Evolutionary conservation across 2,797 vertebrate species (phyloP), one percentile per base, ranked within the genome.

Genomic region (Poecilia wingei): DNA sequence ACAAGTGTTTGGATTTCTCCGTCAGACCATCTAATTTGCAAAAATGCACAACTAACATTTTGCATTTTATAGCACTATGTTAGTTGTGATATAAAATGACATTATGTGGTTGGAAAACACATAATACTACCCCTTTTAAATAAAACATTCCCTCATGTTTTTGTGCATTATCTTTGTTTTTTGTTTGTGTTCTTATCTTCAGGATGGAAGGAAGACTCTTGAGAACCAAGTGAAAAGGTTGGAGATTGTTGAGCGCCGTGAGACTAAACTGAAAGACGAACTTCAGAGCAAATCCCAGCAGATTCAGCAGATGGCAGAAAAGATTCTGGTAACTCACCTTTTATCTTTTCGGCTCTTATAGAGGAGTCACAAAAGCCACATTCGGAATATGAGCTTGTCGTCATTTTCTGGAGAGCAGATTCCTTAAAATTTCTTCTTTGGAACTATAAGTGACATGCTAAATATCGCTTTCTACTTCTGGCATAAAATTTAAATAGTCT

Each of bases 301-400:
- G 95, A 97, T 99, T 90, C 98, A 99, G 93, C 98, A 99, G 96
- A 99, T 99, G 98, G 96, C 97, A 74, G 97, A 99, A 92, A 99
- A 98, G 96, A 99, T 99, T 94, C 93, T 98, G 98, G 98, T 99
- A 96, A 95, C 33, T 47, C 84, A 77, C 69, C 76, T 83, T 86
- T 82, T 72, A 75, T 69, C 33, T 80, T 57, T 49, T 43, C 16
- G 71, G 79, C 43, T 41, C 68, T 84, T 80, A 75, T 82, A 70
- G 87, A 89, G 85, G 77, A 87, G 83, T 84, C 76, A 77, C 78
- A 78, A 74, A 78, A 86, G 83, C 78, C 83, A 86, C 81, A 78
- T 84, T 69, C 78, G 83, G 84, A 90, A 87, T 78, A 88, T 25
- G 31, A 77, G 53, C 36, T 85, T 70, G 59, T 78, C 72, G 25